Evolutionary conservation across 1,140 invertebrate genomes (phyloP).

Genomic region (Cepaea nemoralis): DNA sequence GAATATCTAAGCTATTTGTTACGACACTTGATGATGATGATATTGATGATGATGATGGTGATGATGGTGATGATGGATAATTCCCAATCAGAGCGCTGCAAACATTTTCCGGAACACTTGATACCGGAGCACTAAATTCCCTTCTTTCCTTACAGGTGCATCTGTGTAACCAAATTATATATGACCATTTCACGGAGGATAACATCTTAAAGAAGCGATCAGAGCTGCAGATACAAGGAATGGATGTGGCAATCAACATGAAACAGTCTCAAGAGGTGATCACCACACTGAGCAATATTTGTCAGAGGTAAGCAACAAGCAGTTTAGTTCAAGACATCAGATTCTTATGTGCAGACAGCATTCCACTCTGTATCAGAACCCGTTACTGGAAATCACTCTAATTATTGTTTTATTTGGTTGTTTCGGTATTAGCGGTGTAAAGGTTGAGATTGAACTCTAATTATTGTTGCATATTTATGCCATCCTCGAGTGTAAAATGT

Average conservation of each 20-base stretch:
- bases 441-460: too few relatives aligned
- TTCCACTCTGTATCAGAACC: background rate
- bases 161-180: conserved; percentile 85
- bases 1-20: too few relatives aligned
- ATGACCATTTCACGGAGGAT: conserved; percentile 83
- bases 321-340: background rate
- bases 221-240: conserved; percentile 84
- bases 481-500: too few relatives aligned
- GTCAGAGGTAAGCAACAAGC: conserved; percentile 80
- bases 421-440: too few relatives aligned
- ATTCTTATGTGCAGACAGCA: background rate
- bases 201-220: conserved; percentile 80
- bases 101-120: too few relatives aligned
- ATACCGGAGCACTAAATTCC: too few relatives aligned
- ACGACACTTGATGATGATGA: background rate
- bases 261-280: conserved; percentile 88
- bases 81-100: too few relatives aligned
- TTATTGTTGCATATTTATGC: too few relatives aligned
- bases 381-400: background rate
- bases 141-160: conserved; percentile 19
- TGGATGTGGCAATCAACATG: conserved; percentile 86
- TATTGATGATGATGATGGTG: too few relatives aligned
- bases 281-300: conserved; percentile 85
- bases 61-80: too few relatives aligned
- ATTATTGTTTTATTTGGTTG: background rate